Evolutionary conservation across 1,140 invertebrate genomes (phyloP).

Genomic region (Mycetomoellerius zeteki): DNA sequence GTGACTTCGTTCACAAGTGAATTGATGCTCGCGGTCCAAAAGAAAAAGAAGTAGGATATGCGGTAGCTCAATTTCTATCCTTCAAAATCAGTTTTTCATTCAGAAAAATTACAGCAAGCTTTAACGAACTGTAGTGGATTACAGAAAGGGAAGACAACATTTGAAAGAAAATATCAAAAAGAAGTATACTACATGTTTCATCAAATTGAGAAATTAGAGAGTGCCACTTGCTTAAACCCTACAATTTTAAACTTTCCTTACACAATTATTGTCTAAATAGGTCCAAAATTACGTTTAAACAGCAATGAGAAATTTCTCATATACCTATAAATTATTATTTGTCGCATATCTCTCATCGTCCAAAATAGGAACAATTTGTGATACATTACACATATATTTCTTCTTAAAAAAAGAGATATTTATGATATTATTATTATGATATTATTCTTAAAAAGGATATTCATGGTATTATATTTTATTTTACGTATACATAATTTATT

Average conservation of each 20-base stretch:
- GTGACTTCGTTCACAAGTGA: constrained; percentile 25
- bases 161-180: not conserved
- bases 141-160: not conserved
- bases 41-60: not conserved
- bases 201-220: not conserved
- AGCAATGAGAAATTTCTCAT: not conserved
- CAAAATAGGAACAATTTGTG: not conserved
- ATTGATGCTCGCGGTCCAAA: not conserved
- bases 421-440: not conserved
- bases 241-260: not conserved
- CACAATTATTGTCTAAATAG: not conserved
- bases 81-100: constrained; percentile 2
- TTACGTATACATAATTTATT: not conserved
- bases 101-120: not conserved
- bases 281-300: not conserved
- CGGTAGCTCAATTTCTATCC: not conserved
- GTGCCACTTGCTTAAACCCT: not conserved
- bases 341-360: not conserved
- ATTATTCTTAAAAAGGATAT: not conserved
- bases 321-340: not conserved
- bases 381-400: not conserved
- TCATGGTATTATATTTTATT: not conserved
- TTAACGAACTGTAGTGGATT: not conserved
- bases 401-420: not conserved
- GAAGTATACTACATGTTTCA: not conserved